Base-by-base conservation (phyloP, 2,113 vertebrate species). In the Rhodinocichla rosea region DNA sequence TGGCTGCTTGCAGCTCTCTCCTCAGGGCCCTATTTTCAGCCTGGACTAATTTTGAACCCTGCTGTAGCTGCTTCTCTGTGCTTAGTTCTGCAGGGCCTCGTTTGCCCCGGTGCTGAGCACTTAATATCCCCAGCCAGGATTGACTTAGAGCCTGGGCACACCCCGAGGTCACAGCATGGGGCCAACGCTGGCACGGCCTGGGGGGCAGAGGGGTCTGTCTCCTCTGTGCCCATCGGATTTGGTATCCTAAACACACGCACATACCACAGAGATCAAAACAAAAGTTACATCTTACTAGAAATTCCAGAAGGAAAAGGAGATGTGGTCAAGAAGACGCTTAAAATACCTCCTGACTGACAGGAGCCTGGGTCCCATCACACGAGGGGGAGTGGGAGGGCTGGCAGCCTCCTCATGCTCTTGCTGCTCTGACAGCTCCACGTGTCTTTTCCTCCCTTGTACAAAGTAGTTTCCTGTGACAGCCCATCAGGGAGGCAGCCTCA, bases 31-130 rank as follows among this genome's bases (percentile, higher is more conserved):
- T 92, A 21, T 92, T 95, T 92, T 92, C 91, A 80, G 60, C 67
- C 75, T 52, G 79, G 33, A 68, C 93, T 94, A 19, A 92, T 86
- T 92, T 64, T 80, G 91, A 92, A 63, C 49, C 27, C 24, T 14
- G 9, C 73, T 80, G 32, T 23, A 83, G 69, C 84, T 84, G 60
- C 92, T 95, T 87, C 65, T 60, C 16, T 0, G 28, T 16, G 49
- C 93, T 96, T 96, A 92, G 67, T 69, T 90, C 89, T 83, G 62
- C 86, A 47, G 86, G 67, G 59, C 94, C 96, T 94, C 12, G 1
- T 77, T 87, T 92, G 89, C 96, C 95, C 96, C 0, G 2, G 82
- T 50, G 87, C 90, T 94, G 94, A 94, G 95, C 90, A 39, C 90
- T 91, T 91, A 67, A 94, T 78, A 94, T n/a, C 68, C 79, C 67